Evolutionary conservation across 2,797 vertebrate genomes (phyloP).

Genomic region (Scarus forsteni): DNA sequence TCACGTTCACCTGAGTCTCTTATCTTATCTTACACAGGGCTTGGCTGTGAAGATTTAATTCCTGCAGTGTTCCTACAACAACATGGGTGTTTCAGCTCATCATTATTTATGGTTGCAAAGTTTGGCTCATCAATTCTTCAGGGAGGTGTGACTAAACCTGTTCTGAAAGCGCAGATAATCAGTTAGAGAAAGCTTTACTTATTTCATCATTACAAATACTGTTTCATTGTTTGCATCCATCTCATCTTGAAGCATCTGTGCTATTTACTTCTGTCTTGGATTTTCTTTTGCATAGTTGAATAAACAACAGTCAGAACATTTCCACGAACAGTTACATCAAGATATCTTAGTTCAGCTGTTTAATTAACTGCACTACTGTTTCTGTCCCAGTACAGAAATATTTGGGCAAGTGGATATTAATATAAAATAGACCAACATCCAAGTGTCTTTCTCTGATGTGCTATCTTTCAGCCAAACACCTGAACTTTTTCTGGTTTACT

Average conservation of each 20-base stretch:
- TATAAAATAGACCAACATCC: no score
- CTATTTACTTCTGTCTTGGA: no score
- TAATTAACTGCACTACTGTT: no score
- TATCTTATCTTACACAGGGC: conserved; percentile 14
- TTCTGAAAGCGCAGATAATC: conserved; percentile 53
- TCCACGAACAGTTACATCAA: no score
- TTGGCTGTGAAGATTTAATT: conserved; percentile 23
- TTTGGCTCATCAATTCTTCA: conserved; percentile 39
- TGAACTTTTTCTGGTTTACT: no score
- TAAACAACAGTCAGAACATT: neutral
- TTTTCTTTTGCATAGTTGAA: neutral
- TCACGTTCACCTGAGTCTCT: conserved; percentile 10
- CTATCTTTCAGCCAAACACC: no score
- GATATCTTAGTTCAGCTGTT: no score
- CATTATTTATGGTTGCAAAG: conserved; percentile 29
- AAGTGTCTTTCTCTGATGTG: no score
- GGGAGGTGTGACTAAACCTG: conserved; percentile 35
- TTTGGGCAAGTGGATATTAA: no score
- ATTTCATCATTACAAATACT: conserved; percentile 28
- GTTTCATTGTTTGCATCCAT: neutral
- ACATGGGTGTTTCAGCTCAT: conserved; percentile 15
- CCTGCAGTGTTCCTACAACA: conserved; percentile 4
- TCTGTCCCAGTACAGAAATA: no score
- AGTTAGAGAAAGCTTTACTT: conserved; percentile 24
- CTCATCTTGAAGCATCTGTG: no score